phyloP scores from a whole-genome alignment of 2,113 vertebrate species.

The Promerops cafer region DNA sequence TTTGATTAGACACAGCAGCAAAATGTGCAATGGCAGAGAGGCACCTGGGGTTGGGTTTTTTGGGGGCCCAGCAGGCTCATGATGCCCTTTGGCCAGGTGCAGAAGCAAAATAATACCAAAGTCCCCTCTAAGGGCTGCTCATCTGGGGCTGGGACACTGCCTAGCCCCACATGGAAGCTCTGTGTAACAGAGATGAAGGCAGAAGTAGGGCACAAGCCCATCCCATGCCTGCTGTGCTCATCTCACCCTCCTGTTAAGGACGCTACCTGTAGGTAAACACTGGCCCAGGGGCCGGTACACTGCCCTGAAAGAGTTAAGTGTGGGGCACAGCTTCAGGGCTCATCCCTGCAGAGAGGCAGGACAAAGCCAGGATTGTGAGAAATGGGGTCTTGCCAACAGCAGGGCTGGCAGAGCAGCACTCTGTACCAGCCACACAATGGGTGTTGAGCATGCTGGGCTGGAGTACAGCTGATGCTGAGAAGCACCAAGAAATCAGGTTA shows the following conservation, averaged over 20 bases:
- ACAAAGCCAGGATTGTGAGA: constrained; percentile 67
- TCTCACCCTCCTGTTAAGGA: not conserved
- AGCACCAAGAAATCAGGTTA: not conserved
- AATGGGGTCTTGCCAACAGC: constrained; percentile 33
- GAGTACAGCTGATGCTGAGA: not conserved
- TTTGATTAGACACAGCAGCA: not conserved
- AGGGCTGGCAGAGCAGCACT: not conserved
- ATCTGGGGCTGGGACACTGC: not conserved
- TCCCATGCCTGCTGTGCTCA: rapidly evolving
- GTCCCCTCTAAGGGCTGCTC: not conserved
- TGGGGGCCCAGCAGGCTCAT: not conserved
- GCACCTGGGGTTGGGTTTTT: not conserved
- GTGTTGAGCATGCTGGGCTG: not conserved
- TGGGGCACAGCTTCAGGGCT: constrained; percentile 13
- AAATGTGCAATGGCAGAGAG: not conserved
- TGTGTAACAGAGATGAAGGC: not conserved
- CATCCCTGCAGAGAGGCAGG: constrained; percentile 2
- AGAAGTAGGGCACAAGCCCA: not conserved
- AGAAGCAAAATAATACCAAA: not conserved
- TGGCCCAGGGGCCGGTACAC: rapidly evolving
- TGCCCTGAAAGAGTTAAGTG: not conserved
- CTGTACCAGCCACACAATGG: constrained; percentile 30
- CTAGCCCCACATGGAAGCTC: rapidly evolving
- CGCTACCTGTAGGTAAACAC: not conserved
- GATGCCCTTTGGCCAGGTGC: not conserved